Evolutionary conservation across 1,140 invertebrate genomes (phyloP), one percentile per base, ranked within the genome.

Genomic region (Sminthurinus signatus): DNA sequence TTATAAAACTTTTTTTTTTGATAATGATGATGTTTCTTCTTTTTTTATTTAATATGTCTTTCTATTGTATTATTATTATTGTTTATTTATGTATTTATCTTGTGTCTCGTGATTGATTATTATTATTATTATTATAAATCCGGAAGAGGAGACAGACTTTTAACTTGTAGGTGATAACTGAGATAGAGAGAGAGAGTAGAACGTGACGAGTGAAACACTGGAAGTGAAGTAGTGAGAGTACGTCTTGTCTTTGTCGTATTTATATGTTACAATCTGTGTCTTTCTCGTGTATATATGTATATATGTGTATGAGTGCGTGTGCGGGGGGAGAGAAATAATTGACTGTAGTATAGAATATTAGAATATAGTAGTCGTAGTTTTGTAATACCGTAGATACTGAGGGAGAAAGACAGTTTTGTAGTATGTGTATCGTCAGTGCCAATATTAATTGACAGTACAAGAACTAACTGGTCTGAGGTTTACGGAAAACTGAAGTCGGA

Each of bases 401-500:
- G 23, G 10, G 27, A 4, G 21, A 25, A 2, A 17, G 28, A 54
- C 17, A 4, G 10, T 56, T 32, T n/a, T 27, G 23, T 56, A 21
- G 54, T 10, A 2, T 21, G 32, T 28, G 54, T 56, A 15, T 54
- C 28, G 21, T 28, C 28, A 36, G 29, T n/a, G 8, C 17, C 12
- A 10, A n/a, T n/a, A n/a, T n/a, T n/a, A 21, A 59, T n/a, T n/a
- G 56, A 19, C 32, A 28, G 58, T 4, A 19, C n/a, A 52, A 8
- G 15, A 60, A 29, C 25, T 58, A 19, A 39, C 60, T 55, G 8
- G 23, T 29, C 50, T 5, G 57, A 64, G 36, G 58, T 59, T 64
- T 70, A 61, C 25, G 57, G 42, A 36, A 64, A 67, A 67, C 64
- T 70, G 61, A 70, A 60, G 62, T 61, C 36, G 51, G 52, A 64